Conservation (phyloP, 2,888 invertebrate species). For the Trissonchulus sp. region DNA sequence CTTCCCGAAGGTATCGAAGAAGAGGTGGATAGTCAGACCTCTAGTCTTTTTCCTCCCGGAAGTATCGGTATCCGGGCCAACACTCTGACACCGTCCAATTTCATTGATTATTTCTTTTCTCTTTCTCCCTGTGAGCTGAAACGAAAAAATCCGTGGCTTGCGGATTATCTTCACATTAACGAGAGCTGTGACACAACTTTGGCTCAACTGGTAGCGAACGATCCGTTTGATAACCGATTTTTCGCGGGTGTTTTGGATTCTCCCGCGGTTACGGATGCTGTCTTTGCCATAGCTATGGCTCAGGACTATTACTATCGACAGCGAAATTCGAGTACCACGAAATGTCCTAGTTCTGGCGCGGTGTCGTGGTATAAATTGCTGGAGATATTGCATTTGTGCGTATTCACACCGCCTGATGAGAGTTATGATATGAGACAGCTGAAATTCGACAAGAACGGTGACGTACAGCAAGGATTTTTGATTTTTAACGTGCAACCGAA, state of each 20-base stretch:
- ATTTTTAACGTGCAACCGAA: background rate
- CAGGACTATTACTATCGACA: too few relatives aligned
- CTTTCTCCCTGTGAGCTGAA: background rate
- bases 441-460: background rate
- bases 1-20: background rate
- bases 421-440: background rate
- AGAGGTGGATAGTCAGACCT: background rate
- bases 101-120: background rate
- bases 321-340: too few relatives aligned
- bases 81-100: background rate
- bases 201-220: background rate
- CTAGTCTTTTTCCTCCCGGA: background rate
- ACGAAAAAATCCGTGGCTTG: conserved; percentile 2
- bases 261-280: conserved; percentile 6
- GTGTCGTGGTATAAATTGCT: background rate
- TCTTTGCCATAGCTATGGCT: background rate
- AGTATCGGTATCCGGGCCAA: background rate
- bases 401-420: background rate
- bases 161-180: background rate
- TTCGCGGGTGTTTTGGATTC: background rate
- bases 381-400: background rate
- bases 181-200: background rate
- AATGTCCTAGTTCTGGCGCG: too few relatives aligned
- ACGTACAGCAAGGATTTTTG: background rate
- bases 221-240: background rate